phyloP scores from a whole-genome alignment of 2,797 vertebrate species.

The Typhlichthys eigenmanni region DNA sequence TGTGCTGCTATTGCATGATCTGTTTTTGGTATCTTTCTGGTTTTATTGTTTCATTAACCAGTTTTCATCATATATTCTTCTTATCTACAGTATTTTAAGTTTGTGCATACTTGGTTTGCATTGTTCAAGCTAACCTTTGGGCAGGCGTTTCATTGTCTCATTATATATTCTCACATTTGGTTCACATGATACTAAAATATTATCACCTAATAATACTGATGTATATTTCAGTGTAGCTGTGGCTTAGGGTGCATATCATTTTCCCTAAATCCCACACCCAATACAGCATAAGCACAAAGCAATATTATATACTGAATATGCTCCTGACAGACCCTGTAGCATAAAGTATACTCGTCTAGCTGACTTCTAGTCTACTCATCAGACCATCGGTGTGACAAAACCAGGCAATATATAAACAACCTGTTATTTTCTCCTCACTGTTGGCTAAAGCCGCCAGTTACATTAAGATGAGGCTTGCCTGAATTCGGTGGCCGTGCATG shows the following conservation, averaged over 20 bases:
- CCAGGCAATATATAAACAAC: neutral
- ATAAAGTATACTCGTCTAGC: no score
- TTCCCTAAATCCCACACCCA: slow-evolving; percentile 49
- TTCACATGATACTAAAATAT: slow-evolving; percentile 14
- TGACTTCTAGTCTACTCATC: neutral
- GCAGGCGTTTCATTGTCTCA: slow-evolving; percentile 8
- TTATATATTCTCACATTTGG: slow-evolving; percentile 8
- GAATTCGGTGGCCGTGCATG: no score
- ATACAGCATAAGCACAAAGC: slow-evolving; percentile 38
- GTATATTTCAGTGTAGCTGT: slow-evolving; percentile 6
- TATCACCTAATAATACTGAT: slow-evolving; percentile 8
- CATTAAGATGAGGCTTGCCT: no score
- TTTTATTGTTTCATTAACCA: no score
- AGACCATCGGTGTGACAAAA: neutral
- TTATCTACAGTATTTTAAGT: no score
- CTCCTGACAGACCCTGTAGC: slow-evolving; percentile 4
- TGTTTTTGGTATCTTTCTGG: no score
- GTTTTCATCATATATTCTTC: no score
- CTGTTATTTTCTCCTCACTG: neutral
- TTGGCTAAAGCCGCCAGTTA: no score
- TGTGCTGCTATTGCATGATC: no score
- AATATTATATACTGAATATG: slow-evolving; percentile 25
- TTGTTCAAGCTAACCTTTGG: neutral
- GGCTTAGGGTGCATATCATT: slow-evolving; percentile 20
- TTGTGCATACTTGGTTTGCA: neutral